A percentile compares a stretch with the other conserved stretches of the same genome.
These are phyloP conservation scores for Cynaeus angustus DNA, from an alignment of 2,888 invertebrate species.

Conservation along the genomic window DNA sequence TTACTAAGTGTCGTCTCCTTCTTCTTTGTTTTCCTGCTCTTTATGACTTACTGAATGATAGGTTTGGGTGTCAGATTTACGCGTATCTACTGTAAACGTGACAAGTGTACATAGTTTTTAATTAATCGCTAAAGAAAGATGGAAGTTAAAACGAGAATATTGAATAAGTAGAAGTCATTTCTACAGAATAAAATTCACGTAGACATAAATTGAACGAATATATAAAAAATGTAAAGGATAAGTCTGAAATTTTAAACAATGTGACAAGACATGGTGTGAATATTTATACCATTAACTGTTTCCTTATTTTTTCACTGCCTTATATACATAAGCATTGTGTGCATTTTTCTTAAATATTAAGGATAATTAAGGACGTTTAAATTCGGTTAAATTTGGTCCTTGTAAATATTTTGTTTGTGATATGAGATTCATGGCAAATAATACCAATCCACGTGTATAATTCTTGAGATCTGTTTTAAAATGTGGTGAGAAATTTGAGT, in stretches of 20 bases:
- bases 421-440: too few species aligned
- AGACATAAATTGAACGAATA: not conserved
- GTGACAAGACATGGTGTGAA: not conserved
- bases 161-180: too few species aligned
- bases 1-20: too few species aligned
- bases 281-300: not conserved
- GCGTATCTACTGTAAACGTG: constrained; percentile 2
- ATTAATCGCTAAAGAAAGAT: not conserved
- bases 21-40: too few species aligned
- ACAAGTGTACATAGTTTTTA: constrained; percentile 1
- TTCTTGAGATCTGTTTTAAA: constrained; percentile 18
- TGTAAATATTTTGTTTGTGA: too few species aligned
- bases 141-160: not conserved
- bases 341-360: not conserved
- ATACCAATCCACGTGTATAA: too few species aligned
- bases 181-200: not conserved
- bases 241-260: constrained; percentile 4
- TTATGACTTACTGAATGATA: not conserved
- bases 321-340: not conserved
- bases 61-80: not conserved
- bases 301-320: constrained; percentile 4
- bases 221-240: constrained; percentile 7
- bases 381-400: too few species aligned
- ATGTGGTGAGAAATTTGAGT: not conserved
- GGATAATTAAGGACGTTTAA: constrained; percentile 6